These are phyloP conservation scores for Allygus modestus DNA, from an alignment of 2,888 invertebrate genomes.

Conservation along the genomic window DNA sequence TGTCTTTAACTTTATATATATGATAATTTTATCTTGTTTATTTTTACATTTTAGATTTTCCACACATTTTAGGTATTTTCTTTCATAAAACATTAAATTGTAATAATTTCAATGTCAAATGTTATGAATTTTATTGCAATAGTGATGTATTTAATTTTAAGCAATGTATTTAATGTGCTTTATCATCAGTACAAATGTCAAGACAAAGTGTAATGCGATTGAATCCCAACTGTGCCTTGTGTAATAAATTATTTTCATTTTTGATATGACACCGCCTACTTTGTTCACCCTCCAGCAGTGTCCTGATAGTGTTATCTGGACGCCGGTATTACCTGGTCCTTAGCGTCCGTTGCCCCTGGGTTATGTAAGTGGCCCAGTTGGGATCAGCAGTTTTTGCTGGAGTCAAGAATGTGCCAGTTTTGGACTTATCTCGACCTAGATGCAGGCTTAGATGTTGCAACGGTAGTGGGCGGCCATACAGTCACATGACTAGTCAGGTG, in stretches of 20 bases:
- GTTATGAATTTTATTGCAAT: too few relatives aligned
- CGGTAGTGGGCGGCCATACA: not conserved
- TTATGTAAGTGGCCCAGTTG: conserved; percentile 46
- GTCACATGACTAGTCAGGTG: not conserved
- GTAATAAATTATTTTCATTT: conserved; percentile 27
- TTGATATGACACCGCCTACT: not conserved
- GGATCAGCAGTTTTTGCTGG: conserved; percentile 44
- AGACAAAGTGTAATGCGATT: not conserved
- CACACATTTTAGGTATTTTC: too few relatives aligned
- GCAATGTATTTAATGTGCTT: too few relatives aligned
- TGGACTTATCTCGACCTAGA: conserved; percentile 53
- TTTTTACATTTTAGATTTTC: not conserved
- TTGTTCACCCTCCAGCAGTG: not conserved
- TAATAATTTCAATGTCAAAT: too few relatives aligned
- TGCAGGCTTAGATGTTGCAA: conserved; percentile 53
- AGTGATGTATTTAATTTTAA: too few relatives aligned
- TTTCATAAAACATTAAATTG: too few relatives aligned
- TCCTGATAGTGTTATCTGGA: not conserved
- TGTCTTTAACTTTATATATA: not conserved
- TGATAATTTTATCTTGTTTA: not conserved
- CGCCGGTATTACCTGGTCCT: not conserved
- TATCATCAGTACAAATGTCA: not conserved
- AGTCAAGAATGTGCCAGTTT: conserved; percentile 56
- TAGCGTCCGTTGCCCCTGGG: not conserved
- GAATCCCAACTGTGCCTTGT: conserved; percentile 3